Evolutionary conservation across 35 echinoderm and acorn worm genomes (phyloP), one percentile per base, ranked within the genome.

Genomic region (Apostichopus japonicus): DNA sequence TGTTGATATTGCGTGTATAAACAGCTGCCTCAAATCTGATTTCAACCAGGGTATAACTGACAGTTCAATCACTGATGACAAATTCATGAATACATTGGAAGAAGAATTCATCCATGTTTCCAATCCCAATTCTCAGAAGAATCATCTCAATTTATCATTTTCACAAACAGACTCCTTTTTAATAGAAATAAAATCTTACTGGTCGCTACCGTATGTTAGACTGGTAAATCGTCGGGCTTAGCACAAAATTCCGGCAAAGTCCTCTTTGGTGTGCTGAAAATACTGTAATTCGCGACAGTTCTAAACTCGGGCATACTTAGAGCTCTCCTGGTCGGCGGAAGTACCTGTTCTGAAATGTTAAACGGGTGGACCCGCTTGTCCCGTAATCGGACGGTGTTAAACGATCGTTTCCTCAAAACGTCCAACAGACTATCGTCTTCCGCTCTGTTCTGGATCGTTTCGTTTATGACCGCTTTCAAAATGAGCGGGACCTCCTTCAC

Each of bases 191-290:
- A 44, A 44, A 44, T 44, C 33, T 44, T 44, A 44, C 33, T 44
- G 33, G 33, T 44, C 2, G 33, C 33, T 44, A 44, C 33, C 4
- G 33, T 44, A 44, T 4, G 33, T 65, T 93, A 95, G 55, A 95
- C 96, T 80, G 96, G 96, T 57, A 98, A 87, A 95, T 95, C 94
- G 23, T 98, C 96, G 15, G 93, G 82, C 54, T 95, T 93, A 53
- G 96, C 94, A 95, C 96, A 98, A 92, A 95, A 98, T 92, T 98
- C 96, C 54, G 96, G 94, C 59, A 98, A 82, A 53, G 86, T 92
- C 63, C 94, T 95, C 15, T 86, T 92, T 61, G 89, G 92, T 33
- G 72, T 87, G 22, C 79, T 94, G 27, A 89, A 89, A 33, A 91
- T 77, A 21, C 72, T 78, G 16, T 78, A 91, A 24, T 91, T 77